Base-by-base conservation (phyloP, 2,888 invertebrate genomes). In the Phalangium opilio region DNA sequence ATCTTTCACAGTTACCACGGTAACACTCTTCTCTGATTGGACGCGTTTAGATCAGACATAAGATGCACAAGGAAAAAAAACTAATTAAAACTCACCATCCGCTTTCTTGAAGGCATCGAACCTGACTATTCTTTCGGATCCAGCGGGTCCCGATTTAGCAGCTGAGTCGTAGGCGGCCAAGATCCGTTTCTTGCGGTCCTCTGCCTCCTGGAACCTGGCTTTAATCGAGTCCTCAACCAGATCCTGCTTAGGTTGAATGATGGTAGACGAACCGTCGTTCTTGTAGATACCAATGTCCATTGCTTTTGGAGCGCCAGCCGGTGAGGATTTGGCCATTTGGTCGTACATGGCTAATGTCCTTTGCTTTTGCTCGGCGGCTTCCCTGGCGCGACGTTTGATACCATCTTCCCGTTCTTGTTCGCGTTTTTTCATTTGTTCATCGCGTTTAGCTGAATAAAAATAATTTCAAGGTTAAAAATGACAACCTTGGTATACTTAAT, bases 351-450 rank as follows among this genome's bases (percentile, higher is more conserved):
- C 59, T 51, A 67, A 45, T 48, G 64, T 64, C 44, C 60, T 55
- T 47, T 60, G 57, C 50, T 67, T 65, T 39, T 63, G 61, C 27
- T 63, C 62, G 35, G 64, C 64, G 1, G 67, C 65, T 50, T 61
- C 58, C 27, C 57, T 52, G 43, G 61, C 60, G 34, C 60, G 57
- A 46, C 57, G 47, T 10, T 52, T 48, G 11, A 60, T 49, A 45
- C 52, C 44, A 3, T 56, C 54, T 34, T 61, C 60, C 1, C 61
- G 52, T 4, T 55, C 56, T 18, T 58, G 49, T 20, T 55, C 56
- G 3, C 58, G 42, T 36, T 53, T 53, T 34, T 48, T 50, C 47
- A 59, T 46, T 43, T 53, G 54, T 43, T 55, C 58, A 20, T 58
- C 58, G 7, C 58, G 41, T 18, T 54, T 45, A n/a, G 50, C 57